phyloP scores from a whole-genome alignment of 2,113 vertebrate genomes.

The Falcunculus frontatus region DNA sequence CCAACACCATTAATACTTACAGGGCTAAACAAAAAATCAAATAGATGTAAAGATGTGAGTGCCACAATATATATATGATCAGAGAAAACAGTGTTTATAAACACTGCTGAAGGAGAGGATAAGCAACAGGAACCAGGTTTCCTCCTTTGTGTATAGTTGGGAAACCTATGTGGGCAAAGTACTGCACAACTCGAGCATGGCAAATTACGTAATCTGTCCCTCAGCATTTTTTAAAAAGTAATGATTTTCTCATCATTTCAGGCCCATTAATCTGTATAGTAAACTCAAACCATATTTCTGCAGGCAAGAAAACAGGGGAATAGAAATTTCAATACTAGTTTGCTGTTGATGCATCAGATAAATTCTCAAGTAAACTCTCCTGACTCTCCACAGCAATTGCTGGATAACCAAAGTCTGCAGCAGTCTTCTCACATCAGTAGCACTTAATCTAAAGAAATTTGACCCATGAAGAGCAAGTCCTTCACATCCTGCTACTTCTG shows the following conservation, averaged over 20 bases:
- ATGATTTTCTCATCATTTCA: background rate
- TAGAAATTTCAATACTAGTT: background rate
- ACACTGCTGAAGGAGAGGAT: background rate
- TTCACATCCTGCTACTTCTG: background rate
- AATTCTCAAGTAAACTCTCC: background rate
- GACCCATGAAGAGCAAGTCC: background rate
- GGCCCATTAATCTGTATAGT: background rate
- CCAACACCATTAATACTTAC: background rate
- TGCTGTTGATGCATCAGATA: background rate
- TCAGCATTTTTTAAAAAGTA: background rate
- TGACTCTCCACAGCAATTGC: background rate
- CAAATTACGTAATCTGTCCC: background rate
- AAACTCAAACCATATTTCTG: background rate
- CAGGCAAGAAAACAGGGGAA: background rate
- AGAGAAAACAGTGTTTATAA: background rate
- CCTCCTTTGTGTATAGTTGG: background rate
- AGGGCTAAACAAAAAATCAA: background rate
- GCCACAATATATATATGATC: background rate
- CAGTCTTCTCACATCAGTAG: background rate
- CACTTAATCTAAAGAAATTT: background rate
- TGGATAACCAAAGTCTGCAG: background rate
- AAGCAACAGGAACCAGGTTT: background rate
- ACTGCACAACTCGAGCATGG: background rate
- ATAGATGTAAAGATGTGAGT: background rate
- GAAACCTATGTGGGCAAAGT: background rate